Evolutionary conservation across 2,797 vertebrate species (phyloP), one percentile per base, ranked within the genome.

Genomic region (Lutra lutra): DNA sequence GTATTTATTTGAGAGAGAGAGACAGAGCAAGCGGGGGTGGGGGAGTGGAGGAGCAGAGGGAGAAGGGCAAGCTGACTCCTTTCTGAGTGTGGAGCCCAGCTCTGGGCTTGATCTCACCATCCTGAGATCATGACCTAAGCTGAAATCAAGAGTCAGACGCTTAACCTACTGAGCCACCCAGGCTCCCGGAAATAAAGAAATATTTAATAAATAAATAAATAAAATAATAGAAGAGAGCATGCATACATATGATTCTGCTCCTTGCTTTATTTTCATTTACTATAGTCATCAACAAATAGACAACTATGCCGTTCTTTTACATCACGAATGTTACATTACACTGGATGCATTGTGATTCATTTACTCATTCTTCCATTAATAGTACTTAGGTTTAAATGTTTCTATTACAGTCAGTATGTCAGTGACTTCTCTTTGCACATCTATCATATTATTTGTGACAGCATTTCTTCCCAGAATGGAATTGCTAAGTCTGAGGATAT

Each of bases 381-480:
- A 75, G 18, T 84, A 56, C 88, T 88, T 78, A 78, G 2, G 7
- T 56, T 89, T 54, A 54, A 62, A 27, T 56, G 40, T 79, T 43
- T 40, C 60, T 88, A 23, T 56, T 78, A 64, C 29, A 70, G 20
- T 51, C 84, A 72, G 27, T 85, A 64, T 11, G 8, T 77, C 51
- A 77, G 23, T 83, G 35, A 54, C 88, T 54, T 54, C 40, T 79
- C 54, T 85, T 92, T 23, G 7, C 38, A 64, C 12, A n/a, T 40
- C 14, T 73, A 2, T 78, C 78, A 27, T 79, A 78, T 90, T 88
- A 79, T 58, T 85, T 87, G 43, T 56, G 68, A 54, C 83, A 25
- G 68, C 66, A 86, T 78, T 95, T 86, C 51, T 91, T 95, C 43
- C 23, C 72, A 72, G 35, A 87, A 91, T 64, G 43, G 54, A 82